phyloP scores from a whole-genome alignment of 2,797 vertebrate genomes.

The Oreochromis grahami region DNA sequence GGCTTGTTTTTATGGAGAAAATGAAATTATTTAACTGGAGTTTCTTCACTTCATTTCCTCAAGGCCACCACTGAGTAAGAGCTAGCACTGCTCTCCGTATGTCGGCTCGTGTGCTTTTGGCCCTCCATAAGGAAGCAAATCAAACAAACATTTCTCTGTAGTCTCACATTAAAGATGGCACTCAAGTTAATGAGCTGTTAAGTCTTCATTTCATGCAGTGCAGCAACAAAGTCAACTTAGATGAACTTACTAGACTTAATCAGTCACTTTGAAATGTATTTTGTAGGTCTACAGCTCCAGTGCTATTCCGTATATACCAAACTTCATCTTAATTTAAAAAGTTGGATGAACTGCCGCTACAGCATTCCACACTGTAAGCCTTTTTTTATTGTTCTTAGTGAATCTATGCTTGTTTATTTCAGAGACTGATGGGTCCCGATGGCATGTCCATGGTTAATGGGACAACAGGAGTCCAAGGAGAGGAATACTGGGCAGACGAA shows the following conservation, averaged over 20 bases:
- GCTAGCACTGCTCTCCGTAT: neutral
- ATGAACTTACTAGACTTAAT: neutral
- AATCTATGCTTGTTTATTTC: conserved; percentile 10
- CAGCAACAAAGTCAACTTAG: neutral
- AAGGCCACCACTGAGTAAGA: neutral
- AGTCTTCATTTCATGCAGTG: neutral
- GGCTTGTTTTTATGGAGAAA: neutral
- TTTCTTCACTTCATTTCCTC: neutral
- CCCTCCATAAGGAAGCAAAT: conserved; percentile 1
- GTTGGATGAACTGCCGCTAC: neutral
- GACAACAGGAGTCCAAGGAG: conserved; percentile 81
- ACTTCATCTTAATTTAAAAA: neutral
- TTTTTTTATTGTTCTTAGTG: neutral
- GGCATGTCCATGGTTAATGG: conserved; percentile 91
- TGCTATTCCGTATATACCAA: neutral
- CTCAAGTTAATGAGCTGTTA: conserved; percentile 39
- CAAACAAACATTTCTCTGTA: conserved; percentile 16
- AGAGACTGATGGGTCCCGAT: conserved; percentile 95
- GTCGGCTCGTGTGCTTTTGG: neutral
- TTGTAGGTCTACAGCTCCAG: neutral
- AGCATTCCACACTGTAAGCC: neutral
- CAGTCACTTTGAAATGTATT: neutral
- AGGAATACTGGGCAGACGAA: conserved; percentile 91
- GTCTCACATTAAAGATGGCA: conserved; percentile 14
- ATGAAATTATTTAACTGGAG: neutral